Base-by-base conservation (phyloP, 2,888 invertebrate genomes). In the Hemistola chrysoprasaria region DNA sequence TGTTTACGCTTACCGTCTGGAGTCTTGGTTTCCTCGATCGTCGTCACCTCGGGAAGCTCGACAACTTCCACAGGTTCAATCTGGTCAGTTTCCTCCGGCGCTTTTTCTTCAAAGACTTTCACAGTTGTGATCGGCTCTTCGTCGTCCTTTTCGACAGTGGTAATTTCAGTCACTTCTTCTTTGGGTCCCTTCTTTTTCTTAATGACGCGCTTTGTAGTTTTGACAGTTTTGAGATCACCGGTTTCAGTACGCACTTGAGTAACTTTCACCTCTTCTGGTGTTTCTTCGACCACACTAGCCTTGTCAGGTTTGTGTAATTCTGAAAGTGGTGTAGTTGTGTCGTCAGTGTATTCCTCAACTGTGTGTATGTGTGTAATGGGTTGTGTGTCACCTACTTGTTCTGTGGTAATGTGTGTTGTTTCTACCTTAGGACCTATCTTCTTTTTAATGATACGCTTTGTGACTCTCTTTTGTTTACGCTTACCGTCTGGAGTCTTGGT, bases 31-130 rank as follows among this genome's bases (percentile, higher is more conserved):
- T 53, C 52, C 30, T 56, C 49, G 1, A 47, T 23, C 3, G 51
- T 71, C 0, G 35, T 49, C 24, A 47, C 59, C 43, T 58, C 57
- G 34, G 53, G 57, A 38, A 55, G 66, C 21, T 78, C 64, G 40
- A 86, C 67, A 1, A 79, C 54, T 40, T 78, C 68, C 57, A 82
- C 56, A 54, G 85, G 64, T 65, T 80, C 56, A 51, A 72, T 79
- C 22, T 82, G 77, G 41, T 80, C 76, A 58, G 86, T 83, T 0
- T 45, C 39, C 32, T 47, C 43, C 0, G 37, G 32, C 2, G 9
- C 6, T 8, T 11, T 22, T 6, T 52, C 44, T 76, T 71, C 50
- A 40, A 52, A 68, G 1, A 56, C 46, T 0, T 22, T 32, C 6
- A 32, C 11, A 1, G 11, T 32, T 1, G 23, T 32, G 23, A 32